A percentile compares a stretch with the other conserved stretches of the same genome.
Conservation (phyloP, 2,113 vertebrate species). For the Oryzias curvinotus region DNA sequence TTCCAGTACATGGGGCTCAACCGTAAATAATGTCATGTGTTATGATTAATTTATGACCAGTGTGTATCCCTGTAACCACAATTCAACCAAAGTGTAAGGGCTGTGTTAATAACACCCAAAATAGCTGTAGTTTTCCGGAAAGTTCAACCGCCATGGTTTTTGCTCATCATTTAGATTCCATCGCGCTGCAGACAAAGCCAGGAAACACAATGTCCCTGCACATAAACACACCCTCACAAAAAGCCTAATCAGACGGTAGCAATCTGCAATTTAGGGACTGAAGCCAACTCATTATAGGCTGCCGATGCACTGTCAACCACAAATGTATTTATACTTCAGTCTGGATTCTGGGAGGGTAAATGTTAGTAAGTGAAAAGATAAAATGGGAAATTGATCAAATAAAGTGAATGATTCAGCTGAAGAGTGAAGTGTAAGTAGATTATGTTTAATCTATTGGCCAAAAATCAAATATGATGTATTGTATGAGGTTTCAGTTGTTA, state of each 20-base stretch:
- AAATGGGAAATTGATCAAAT: background rate
- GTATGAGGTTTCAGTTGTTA: too few species aligned
- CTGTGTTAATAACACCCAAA: constrained; percentile 85
- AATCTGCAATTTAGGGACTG: constrained; percentile 22
- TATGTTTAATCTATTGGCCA: background rate
- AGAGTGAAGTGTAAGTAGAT: background rate
- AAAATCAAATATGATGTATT: background rate
- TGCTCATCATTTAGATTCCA: constrained; percentile 89
- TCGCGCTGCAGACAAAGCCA: constrained; percentile 76
- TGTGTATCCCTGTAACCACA: too few species aligned
- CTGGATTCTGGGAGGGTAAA: background rate
- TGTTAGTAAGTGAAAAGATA: background rate
- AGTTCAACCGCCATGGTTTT: constrained; percentile 84
- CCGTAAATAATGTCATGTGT: too few species aligned
- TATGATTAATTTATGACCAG: too few species aligned
- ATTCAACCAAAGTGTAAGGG: constrained; percentile 31
- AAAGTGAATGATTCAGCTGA: background rate
- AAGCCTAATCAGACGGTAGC: constrained; percentile 17
- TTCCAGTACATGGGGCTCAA: too few species aligned
- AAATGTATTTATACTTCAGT: constrained; percentile 28
- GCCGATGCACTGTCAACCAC: constrained; percentile 26
- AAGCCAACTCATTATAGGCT: constrained; percentile 32
- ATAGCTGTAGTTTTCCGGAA: constrained; percentile 87
- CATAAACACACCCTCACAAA: constrained; percentile 11
- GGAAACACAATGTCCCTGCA: constrained; percentile 14